Conservation (phyloP, 2,113 vertebrate species). For the Osmerus mordax region DNA sequence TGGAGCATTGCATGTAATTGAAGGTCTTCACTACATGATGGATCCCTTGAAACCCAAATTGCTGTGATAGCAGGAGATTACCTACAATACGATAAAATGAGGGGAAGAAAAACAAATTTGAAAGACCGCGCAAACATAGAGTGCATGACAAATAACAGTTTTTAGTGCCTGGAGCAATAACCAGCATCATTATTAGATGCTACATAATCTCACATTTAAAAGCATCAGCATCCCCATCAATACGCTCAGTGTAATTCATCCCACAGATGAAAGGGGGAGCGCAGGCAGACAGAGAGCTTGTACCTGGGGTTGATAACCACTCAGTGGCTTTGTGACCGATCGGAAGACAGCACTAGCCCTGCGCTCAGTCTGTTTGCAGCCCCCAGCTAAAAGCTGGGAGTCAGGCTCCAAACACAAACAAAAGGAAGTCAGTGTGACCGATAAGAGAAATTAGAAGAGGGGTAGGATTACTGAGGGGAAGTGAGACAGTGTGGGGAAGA, state of each 20-base stretch:
- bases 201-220: conserved; percentile 70
- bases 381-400: conserved; percentile 61
- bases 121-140: conserved; percentile 40
- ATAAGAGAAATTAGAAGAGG: conserved; percentile 70
- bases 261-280: conserved; percentile 61
- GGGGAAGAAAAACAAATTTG: neutral
- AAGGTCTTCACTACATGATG: conserved; percentile 41
- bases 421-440: conserved; percentile 72
- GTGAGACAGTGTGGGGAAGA: conserved; percentile 57
- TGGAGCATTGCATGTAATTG: conserved; percentile 53
- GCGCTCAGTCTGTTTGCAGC: conserved; percentile 57
- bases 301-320: conserved; percentile 66
- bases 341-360: conserved; percentile 51
- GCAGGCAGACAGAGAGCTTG: conserved; percentile 48
- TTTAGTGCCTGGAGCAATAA: conserved; percentile 62
- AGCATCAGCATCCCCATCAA: conserved; percentile 65
- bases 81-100: conserved; percentile 43
- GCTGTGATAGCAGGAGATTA: conserved; percentile 40
- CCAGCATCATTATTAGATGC: conserved; percentile 69
- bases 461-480: conserved; percentile 20
- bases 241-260: conserved; percentile 58
- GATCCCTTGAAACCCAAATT: conserved; percentile 26
- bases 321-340: conserved; percentile 57
- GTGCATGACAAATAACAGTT: conserved; percentile 56
- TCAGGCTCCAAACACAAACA: conserved; percentile 68